Evolutionary conservation across 2,113 vertebrate genomes (phyloP).

Genomic region (Peromyscus leucopus): DNA sequence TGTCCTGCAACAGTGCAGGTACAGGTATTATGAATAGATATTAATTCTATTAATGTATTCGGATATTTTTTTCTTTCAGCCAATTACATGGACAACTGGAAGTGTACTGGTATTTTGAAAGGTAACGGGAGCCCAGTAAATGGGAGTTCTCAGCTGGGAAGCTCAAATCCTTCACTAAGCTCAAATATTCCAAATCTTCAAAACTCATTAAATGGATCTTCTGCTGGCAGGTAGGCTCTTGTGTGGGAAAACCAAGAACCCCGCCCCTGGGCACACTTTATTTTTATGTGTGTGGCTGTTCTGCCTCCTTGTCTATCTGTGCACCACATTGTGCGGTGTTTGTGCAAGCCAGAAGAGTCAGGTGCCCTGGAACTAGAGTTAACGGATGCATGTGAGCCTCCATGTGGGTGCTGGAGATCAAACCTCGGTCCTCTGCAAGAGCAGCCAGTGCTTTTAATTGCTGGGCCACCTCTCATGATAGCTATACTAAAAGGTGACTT

Average conservation of each 20-base stretch:
- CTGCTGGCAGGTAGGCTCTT: slow-evolving; percentile 94
- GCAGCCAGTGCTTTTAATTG: background rate
- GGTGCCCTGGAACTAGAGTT: background rate
- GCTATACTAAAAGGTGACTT: slow-evolving; percentile 40
- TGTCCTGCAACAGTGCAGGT: background rate
- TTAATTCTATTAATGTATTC: slow-evolving; percentile 41
- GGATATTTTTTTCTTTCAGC: slow-evolving; percentile 88
- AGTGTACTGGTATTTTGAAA: slow-evolving; percentile 97
- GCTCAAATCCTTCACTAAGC: slow-evolving; percentile 91
- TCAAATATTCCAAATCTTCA: slow-evolving; percentile 91
- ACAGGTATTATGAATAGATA: background rate
- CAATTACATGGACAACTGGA: slow-evolving; percentile 99
- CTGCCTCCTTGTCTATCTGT: background rate
- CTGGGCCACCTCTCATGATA: background rate
- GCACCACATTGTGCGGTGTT: background rate
- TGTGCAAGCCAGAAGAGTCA: background rate
- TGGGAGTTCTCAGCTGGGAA: slow-evolving; percentile 92
- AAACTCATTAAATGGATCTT: slow-evolving; percentile 93
- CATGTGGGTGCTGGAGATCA: background rate
- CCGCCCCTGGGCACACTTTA: background rate
- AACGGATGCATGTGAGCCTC: background rate
- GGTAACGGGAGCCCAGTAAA: slow-evolving; percentile 97
- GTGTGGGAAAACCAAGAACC: slow-evolving; percentile 50
- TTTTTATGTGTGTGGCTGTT: background rate
- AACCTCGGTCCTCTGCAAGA: background rate